These are phyloP conservation scores for Clostera curtula DNA, from an alignment of 2,888 invertebrate species.

Conservation along the genomic window DNA sequence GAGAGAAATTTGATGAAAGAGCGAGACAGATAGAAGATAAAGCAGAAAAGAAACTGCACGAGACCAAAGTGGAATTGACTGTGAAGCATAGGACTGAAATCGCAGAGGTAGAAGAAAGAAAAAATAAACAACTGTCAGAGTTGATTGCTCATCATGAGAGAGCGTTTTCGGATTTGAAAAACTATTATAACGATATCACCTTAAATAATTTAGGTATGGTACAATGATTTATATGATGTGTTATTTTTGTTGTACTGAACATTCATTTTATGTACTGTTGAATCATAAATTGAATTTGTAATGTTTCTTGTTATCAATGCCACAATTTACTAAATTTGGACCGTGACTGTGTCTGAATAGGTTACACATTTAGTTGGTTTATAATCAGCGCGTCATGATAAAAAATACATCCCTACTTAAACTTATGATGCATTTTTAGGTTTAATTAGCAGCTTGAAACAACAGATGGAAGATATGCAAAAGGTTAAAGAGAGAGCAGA, in stretches of 20 bases:
- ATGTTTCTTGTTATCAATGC: no score
- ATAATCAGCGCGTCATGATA: no score
- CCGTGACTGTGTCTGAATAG: no score
- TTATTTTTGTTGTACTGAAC: not conserved
- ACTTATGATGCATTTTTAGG: conserved; percentile 23
- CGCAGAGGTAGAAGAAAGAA: conserved; percentile 92
- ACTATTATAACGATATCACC: conserved; percentile 96
- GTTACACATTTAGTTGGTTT: no score
- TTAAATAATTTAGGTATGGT: conserved; percentile 89
- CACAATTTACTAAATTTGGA: no score
- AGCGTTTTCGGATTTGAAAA: conserved; percentile 92
- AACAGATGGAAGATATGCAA: conserved; percentile 83
- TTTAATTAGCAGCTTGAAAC: conserved; percentile 91
- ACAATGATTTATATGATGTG: not conserved
- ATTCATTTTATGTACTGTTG: conserved; percentile 1
- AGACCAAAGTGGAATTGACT: conserved; percentile 81
- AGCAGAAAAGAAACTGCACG: conserved; percentile 83
- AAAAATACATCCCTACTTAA: no score
- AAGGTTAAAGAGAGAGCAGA: conserved; percentile 85
- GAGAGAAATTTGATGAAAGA: conserved; percentile 65
- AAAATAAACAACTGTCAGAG: conserved; percentile 89
- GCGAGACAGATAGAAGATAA: conserved; percentile 70
- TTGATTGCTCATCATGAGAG: conserved; percentile 88
- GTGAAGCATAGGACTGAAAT: conserved; percentile 87
- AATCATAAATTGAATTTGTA: no score